Evolutionary conservation across 1,140 invertebrate genomes (phyloP), one percentile per base, ranked within the genome.

Genomic region (Potamilus streckersoni): DNA sequence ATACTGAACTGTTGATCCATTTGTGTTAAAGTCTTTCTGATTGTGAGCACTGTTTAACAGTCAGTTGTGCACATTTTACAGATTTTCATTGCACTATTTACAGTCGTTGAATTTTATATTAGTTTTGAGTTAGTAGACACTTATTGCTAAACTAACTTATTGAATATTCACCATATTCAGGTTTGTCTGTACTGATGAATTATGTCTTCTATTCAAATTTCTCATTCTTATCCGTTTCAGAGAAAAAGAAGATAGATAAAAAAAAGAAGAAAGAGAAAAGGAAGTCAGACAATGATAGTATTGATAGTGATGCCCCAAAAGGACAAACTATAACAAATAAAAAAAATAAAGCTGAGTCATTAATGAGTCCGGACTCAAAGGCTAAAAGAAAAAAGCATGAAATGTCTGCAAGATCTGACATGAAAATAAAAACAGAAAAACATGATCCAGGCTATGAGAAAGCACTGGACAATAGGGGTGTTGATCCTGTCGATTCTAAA

Each of bases 261-360:
- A 79, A 82, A 65, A 80, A 74, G 31, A 85, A 84, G 63, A 80
- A 83, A 68, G 78, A 83, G 60, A 82, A 83, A 71, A 74, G 77
- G 62, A 81, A 80, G 69, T 71, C 64, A 58, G 68, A 71, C 62
- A 61, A 64, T 17, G 68, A 71, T 60, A 61, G 68, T 17, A 78
- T 72, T 69, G 72, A 76, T 19, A 73, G 65, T 66, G 73, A 71
- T 20, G 75, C 6, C 38, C 11, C 38, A 49, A 49, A 69, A 71
- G 61, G 71, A 71, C 68, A 66, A 70, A 38, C 31, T 49, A 27
- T 67, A 73, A 67, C 75, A 78, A 68, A 58, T 16, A 63, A 66
- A 69, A 78, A 66, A 61, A 71, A 71, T 55, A 74, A 74, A 31
- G 64, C 57, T 68, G 70, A 74, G 27, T 17, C 17, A 69, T 69